phyloP scores from a whole-genome alignment of 1,140 invertebrate genomes.

The Drosophila bipectinata region DNA sequence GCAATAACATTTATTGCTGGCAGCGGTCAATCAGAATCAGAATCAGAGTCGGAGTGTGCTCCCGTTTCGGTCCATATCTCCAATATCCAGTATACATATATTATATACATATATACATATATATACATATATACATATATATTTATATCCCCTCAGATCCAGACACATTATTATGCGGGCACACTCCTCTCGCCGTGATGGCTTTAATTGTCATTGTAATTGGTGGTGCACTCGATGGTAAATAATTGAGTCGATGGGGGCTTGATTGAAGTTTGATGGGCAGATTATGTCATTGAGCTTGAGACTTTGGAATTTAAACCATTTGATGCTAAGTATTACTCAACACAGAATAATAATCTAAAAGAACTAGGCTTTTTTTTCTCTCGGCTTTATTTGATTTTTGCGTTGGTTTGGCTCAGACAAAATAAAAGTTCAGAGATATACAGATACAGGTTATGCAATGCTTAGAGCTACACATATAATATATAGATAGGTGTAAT shows the following conservation, averaged over 20 bases:
- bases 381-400: conserved; percentile 72
- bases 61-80: conserved; percentile 23
- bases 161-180: conserved; percentile 44
- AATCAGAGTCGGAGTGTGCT: conserved; percentile 23
- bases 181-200: conserved; percentile 25
- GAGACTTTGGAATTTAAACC: background rate
- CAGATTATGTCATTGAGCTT: conserved; percentile 42
- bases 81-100: background rate
- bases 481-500: conserved; percentile 45
- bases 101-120: too few species aligned
- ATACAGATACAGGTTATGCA: conserved; percentile 63
- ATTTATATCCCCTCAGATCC: conserved; percentile 3
- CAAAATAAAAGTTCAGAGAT: conserved; percentile 62
- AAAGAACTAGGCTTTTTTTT: conserved; percentile 22
- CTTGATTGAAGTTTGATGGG: conserved; percentile 41
- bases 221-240: conserved; percentile 64
- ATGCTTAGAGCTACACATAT: conserved; percentile 67
- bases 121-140: too few species aligned
- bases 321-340: too few species aligned
- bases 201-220: conserved; percentile 64
- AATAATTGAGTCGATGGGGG: conserved; percentile 54
- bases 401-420: conserved; percentile 44
- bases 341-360: background rate
- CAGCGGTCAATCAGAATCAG: conserved; percentile 44
- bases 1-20: conserved; percentile 32